Percentiles rank a stretch among this genome's conserved stretches.
Evolutionary conservation across 2,888 invertebrate species (phyloP).

Genomic region (Lutraria lutraria): DNA sequence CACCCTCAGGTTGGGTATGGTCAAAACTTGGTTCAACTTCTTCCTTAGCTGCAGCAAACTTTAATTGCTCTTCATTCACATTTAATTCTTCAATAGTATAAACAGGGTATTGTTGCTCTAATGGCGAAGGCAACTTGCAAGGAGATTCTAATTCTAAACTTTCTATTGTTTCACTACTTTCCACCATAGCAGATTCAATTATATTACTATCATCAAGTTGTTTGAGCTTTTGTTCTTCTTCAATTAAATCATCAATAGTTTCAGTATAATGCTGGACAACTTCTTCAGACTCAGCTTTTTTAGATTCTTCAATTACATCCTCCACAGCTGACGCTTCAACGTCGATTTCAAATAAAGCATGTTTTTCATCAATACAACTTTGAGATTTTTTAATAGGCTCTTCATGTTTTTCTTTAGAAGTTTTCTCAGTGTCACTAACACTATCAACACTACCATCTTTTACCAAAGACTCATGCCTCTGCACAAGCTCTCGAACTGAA

Average conservation of each 20-base stretch:
- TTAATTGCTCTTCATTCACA: conserved; percentile 23
- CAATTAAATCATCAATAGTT: conserved; percentile 38
- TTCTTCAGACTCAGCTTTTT: conserved; percentile 42
- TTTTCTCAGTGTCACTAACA: conserved; percentile 12
- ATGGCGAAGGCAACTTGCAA: conserved; percentile 63
- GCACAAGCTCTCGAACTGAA: conserved; percentile 62
- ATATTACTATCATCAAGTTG: conserved; percentile 34
- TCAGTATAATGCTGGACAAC: conserved; percentile 29
- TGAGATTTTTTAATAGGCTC: neutral
- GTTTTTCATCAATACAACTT: conserved; percentile 35
- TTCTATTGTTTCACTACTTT: conserved; percentile 72
- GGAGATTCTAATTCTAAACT: conserved; percentile 60
- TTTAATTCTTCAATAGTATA: conserved; percentile 37
- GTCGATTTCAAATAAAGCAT: conserved; percentile 35
- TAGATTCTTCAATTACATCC: conserved; percentile 25
- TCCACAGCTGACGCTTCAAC: conserved; percentile 13
- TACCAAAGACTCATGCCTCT: conserved; percentile 64
- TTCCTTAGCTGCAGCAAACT: conserved; percentile 24
- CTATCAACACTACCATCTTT: conserved; percentile 58
- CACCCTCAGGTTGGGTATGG: neutral
- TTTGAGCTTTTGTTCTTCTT: conserved; percentile 49
- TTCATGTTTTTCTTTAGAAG: neutral
- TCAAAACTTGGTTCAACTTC: conserved; percentile 23
- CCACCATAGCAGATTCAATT: conserved; percentile 31
- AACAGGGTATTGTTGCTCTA: conserved; percentile 58